Evolutionary conservation across 2,888 invertebrate species (phyloP).

Genomic region (Halictus ligatus): DNA sequence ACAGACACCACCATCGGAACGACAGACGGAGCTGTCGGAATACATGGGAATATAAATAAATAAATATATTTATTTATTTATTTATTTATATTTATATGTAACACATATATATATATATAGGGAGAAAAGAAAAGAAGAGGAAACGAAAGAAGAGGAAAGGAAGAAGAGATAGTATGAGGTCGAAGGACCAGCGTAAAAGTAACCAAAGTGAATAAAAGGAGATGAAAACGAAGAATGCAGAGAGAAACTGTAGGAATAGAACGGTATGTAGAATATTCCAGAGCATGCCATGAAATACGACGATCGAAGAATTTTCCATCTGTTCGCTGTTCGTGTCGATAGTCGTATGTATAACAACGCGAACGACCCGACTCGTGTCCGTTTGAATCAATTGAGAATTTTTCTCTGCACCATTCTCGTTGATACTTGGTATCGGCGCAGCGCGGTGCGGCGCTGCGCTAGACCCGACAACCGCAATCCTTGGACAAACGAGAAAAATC

Average conservation of each 20-base stretch:
- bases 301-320: neutral
- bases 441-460: neutral
- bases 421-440: neutral
- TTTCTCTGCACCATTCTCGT: neutral
- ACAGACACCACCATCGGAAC: neutral
- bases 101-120: neutral
- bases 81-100: no score
- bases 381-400: neutral
- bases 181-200: slow-evolving; percentile 43
- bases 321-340: neutral
- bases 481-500: neutral
- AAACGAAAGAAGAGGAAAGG: slow-evolving; percentile 22
- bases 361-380: no score
- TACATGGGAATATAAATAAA: slow-evolving; percentile 37
- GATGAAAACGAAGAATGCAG: slow-evolving; percentile 8
- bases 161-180: slow-evolving; percentile 45
- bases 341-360: no score
- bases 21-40: slow-evolving; percentile 31
- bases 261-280: neutral
- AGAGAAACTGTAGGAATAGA: slow-evolving; percentile 23
- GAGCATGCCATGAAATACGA: neutral
- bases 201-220: slow-evolving; percentile 24
- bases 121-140: slow-evolving; percentile 3
- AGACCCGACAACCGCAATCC: neutral
- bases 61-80: no score